Base-by-base conservation (phyloP, 2,113 vertebrate genomes). In the Siniperca chuatsi region DNA sequence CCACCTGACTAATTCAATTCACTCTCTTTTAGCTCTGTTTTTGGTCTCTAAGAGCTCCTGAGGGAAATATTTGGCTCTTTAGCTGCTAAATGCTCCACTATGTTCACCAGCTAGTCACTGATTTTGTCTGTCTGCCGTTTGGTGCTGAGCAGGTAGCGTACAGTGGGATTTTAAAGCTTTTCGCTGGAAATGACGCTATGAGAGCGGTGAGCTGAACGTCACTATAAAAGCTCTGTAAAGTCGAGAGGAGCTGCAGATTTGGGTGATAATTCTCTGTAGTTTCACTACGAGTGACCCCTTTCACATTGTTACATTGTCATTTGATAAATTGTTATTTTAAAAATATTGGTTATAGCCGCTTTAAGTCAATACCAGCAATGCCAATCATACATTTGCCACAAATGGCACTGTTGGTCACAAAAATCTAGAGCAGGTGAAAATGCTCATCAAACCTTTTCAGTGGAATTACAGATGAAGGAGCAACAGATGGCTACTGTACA, bases 401-500 rank as follows among this genome's bases (percentile, higher is more conserved):
- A 35, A 54, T 1, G 1, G 57, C 13, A 65, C 16, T 10, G 29
- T 48, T 60, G 16, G 18, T 75, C 18, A 66, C 9, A 44, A 68
- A 76, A 73, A 37, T 52, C 25, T 29, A 46, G 9, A 60, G 25
- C 20, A 21, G 44, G 78, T 81, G 9, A 80, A 78, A 77, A 72
- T 58, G 57, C 67, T 78, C 50, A 54, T 81, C 42, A 78, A 84
- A 64, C 25, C 29, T 78, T 71, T 89, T 83, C 58, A 90, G 37
- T 44, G 60, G 33, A 87, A 85, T 88, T 81, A 69, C 81, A 87
- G 57, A 79, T 73, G n/a, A 84, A 82, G 60, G 40, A 77, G 44
- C 79, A 86, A 85, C 91, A 88, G 82, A 86, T 89, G 82, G 86
- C 62, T 46, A 40, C 81, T 42, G 58, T 62, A 83, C 74, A 79